Conservation (phyloP, 2,888 invertebrate genomes). For the Lathronympha strigana region DNA sequence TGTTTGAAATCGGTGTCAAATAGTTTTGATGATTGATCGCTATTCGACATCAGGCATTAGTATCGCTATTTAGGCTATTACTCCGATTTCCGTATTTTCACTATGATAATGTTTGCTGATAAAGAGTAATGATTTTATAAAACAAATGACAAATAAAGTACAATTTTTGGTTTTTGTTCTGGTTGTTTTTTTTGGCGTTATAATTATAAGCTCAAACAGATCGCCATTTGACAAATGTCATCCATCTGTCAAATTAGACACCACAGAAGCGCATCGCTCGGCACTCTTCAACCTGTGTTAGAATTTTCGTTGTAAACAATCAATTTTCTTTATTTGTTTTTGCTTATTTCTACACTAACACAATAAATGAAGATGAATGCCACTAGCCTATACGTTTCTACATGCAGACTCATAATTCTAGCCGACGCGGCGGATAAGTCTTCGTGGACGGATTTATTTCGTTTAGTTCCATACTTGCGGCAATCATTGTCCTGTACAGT, state of each 20-base stretch:
- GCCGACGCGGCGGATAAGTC: conserved; percentile 89
- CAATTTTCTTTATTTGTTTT: conserved; percentile 57
- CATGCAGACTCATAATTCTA: conserved; percentile 91
- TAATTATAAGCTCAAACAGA: not conserved
- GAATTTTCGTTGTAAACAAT: conserved; percentile 70
- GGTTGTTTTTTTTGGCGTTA: not conserved
- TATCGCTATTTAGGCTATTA: too few relatives aligned
- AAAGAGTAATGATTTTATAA: not conserved
- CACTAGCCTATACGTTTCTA: conserved; percentile 91
- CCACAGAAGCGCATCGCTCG: conserved; percentile 40
- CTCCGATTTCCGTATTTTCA: too few relatives aligned
- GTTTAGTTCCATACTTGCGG: conserved; percentile 92
- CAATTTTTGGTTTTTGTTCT: not conserved
- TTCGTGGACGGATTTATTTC: conserved; percentile 92
- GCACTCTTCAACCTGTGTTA: conserved; percentile 34
- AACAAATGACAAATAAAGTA: too few relatives aligned
- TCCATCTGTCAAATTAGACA: conserved; percentile 37
- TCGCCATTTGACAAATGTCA: conserved; percentile 29
- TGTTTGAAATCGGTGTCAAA: too few relatives aligned
- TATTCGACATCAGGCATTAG: too few relatives aligned
- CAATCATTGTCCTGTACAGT: conserved; percentile 95
- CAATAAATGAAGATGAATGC: conserved; percentile 88
- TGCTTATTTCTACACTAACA: conserved; percentile 37
- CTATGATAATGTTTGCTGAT: too few relatives aligned
- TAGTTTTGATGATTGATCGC: too few relatives aligned